Base-by-base conservation (phyloP, 2,113 vertebrate genomes). In the Paradisaea rubra region DNA sequence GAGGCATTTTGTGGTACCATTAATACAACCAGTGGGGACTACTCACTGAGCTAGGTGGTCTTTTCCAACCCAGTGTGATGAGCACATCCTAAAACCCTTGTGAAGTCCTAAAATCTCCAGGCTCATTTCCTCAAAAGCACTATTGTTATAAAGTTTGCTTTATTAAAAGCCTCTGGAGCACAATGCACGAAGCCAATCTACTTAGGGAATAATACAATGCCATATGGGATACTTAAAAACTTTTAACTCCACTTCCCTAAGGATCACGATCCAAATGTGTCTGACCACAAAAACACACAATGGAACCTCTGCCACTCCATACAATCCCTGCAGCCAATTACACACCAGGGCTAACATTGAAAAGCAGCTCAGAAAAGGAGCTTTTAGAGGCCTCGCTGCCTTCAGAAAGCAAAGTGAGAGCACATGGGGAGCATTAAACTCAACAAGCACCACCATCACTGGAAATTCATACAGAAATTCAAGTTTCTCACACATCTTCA, bases 81-180 rank as follows among this genome's bases (percentile, higher is more conserved):
- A 89, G 65, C 41, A 4, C 66, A 76, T 27, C 76, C 66, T n/a
- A 89, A 91, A 96, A 47, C 37, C 70, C 88, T 86, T 76, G 66
- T 76, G 78, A 94, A 95, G 63, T 4, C 88, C 90, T 73, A 65
- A 77, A 88, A 93, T 80, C 63, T 96, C 92, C 96, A 95, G 50
- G 81, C 95, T 86, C 81, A 12, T 80, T 95, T 96, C 94, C 94
- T 94, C 93, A 95, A 94, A 96, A 96, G 90, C 76, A 57, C 77
- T 12, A 97, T 89, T 95, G 94, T 94, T 96, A 52, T 14, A 9
- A 85, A 72, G 45, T 2, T 64, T 27, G 28, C 27, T 61, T 96
- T 69, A 93, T 89, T 60, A 88, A 95, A 95, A 88, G 78, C 89
- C 87, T 93, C 91, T 94, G 89, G 70, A 72, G 72, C 86, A 63